phyloP scores from a whole-genome alignment of 2,113 vertebrate genomes.

The Neolamprologus modestus region DNA sequence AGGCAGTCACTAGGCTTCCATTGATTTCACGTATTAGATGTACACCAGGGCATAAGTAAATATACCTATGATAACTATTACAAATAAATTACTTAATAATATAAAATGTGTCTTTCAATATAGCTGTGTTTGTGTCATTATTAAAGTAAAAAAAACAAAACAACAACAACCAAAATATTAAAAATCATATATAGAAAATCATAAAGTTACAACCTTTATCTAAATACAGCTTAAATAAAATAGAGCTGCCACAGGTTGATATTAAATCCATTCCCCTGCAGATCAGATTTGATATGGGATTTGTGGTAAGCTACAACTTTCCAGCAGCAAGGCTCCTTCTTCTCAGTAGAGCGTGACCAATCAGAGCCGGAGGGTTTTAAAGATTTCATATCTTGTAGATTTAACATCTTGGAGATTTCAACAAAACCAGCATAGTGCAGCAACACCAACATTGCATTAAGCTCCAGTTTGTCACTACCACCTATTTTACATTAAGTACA shows the following conservation, averaged over 20 bases:
- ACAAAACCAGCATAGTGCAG: background rate
- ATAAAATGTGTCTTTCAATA: background rate
- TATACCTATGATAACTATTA: background rate
- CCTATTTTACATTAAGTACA: background rate
- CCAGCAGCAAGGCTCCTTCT: conserved; percentile 21
- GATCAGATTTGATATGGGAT: conserved; percentile 30
- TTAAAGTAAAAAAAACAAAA: background rate
- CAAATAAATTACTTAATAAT: background rate
- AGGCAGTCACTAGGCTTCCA: background rate
- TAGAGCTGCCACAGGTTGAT: background rate
- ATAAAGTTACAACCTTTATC: background rate
- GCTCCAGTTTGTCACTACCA: background rate
- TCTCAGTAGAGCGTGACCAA: conserved; percentile 27
- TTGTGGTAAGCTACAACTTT: conserved; percentile 10
- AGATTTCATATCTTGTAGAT: conserved; percentile 1
- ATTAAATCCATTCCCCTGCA: background rate
- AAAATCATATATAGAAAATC: background rate
- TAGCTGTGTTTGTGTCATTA: background rate
- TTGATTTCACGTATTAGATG: background rate
- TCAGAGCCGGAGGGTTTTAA: background rate
- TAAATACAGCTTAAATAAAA: background rate
- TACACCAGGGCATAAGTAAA: background rate
- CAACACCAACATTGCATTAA: background rate
- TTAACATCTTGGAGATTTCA: background rate
- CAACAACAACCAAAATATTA: background rate